Percentiles rank a stretch among this genome's conserved stretches.
These are phyloP conservation scores for Oxyteleia sp. DNA, from an alignment of 2,888 invertebrate species.

Conservation along the genomic window DNA sequence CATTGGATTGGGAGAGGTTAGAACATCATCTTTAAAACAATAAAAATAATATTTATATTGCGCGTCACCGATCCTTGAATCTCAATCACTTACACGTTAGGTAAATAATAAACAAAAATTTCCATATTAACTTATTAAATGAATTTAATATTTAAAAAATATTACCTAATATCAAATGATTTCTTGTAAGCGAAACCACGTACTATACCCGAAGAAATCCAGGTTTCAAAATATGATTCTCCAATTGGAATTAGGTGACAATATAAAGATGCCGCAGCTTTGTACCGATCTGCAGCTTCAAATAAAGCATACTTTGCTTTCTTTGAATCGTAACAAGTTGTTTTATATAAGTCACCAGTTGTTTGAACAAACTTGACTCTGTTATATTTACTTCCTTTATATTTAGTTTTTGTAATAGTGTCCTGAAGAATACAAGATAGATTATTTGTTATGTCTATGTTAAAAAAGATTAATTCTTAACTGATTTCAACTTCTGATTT, in stretches of 20 bases:
- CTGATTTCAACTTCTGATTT: too few relatives aligned
- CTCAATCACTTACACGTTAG: too few relatives aligned
- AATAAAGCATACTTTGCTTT: conserved; percentile 51
- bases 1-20: too few relatives aligned
- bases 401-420: background rate
- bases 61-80: too few relatives aligned
- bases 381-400: background rate
- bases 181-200: conserved; percentile 60
- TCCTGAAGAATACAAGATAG: background rate
- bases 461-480: too few relatives aligned
- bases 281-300: conserved; percentile 64
- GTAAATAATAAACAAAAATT: too few relatives aligned
- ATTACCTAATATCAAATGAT: conserved; percentile 66
- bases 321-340: conserved; percentile 32
- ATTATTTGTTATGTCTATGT: too few relatives aligned
- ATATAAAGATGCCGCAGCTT: conserved; percentile 26
- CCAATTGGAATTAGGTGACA: conserved; percentile 52
- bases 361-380: background rate
- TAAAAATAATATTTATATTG: too few relatives aligned
- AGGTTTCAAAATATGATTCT: conserved; percentile 52
- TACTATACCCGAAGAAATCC: conserved; percentile 61
- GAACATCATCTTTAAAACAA: too few relatives aligned
- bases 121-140: too few relatives aligned
- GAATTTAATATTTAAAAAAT: too few relatives aligned
- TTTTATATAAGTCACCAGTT: background rate